Evolutionary conservation across 2,888 invertebrate genomes (phyloP).

Genomic region (Leucania comma): DNA sequence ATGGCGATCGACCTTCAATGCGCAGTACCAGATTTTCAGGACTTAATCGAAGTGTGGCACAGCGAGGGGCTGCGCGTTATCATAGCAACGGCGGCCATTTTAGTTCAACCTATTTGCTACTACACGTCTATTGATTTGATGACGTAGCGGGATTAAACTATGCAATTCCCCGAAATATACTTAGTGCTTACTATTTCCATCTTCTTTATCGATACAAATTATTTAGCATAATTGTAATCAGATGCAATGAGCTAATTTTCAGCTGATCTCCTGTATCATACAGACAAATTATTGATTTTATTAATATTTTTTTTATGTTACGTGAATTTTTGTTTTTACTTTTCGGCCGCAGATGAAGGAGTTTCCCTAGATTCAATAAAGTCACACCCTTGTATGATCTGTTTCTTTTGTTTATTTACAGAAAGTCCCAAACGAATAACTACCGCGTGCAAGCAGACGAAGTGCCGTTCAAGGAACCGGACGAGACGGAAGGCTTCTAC

Average conservation of each 20-base stretch:
- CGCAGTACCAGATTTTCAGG: too few relatives aligned
- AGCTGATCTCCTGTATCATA: background rate
- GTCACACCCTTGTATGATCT: background rate
- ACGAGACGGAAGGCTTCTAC: slow-evolving; percentile 83
- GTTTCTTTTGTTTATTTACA: slow-evolving; percentile 9
- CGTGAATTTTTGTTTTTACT: too few relatives aligned
- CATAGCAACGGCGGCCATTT: too few relatives aligned
- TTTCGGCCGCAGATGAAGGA: background rate
- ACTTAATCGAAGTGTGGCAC: too few relatives aligned
- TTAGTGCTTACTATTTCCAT: background rate
- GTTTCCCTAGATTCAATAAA: background rate
- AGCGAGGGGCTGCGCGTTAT: too few relatives aligned
- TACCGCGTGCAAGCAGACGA: slow-evolving; percentile 73
- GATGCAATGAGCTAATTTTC: background rate
- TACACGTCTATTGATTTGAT: too few relatives aligned
- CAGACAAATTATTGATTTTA: background rate
- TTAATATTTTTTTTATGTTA: too few relatives aligned
- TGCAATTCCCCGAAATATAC: too few relatives aligned
- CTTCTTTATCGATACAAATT: background rate
- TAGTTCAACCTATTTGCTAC: too few relatives aligned
- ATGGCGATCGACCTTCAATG: too few relatives aligned
- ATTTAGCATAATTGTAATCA: background rate
- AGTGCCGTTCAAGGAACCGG: slow-evolving; percentile 74
- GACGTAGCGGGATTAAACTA: too few relatives aligned
- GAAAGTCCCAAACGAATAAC: slow-evolving; percentile 34